Evolutionary conservation across 1,140 invertebrate genomes (phyloP).

Genomic region (Zaprionus lachaisei): DNA sequence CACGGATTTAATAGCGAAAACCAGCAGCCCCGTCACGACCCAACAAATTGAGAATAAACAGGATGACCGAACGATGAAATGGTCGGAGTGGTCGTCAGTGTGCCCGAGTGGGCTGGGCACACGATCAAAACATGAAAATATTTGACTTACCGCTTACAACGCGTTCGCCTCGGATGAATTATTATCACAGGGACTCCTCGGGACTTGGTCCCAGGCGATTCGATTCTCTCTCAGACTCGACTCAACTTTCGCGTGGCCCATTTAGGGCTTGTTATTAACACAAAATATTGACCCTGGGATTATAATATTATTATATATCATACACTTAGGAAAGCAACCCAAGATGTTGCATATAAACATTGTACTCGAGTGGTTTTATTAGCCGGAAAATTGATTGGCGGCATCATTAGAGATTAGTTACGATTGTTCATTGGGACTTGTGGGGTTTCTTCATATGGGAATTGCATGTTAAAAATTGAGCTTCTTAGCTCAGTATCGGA

Average conservation of each 20-base stretch:
- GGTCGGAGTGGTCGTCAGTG: not conserved
- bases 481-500: not conserved
- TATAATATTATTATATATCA: slow-evolving; percentile 9
- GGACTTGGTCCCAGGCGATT: slow-evolving; percentile 25
- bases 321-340: not conserved
- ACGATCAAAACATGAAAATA: slow-evolving; percentile 83
- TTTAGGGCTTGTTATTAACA: slow-evolving; percentile 33
- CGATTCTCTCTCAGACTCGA: not conserved
- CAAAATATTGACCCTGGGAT: slow-evolving; percentile 41
- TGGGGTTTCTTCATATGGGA: not conserved
- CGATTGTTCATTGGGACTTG: not conserved
- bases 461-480: not conserved
- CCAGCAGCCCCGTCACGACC: slow-evolving; percentile 18
- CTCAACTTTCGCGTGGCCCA: slow-evolving; percentile 21
- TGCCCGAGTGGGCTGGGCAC: slow-evolving; percentile 71
- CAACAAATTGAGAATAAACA: slow-evolving; percentile 57
- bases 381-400: slow-evolving; percentile 1
- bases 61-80: slow-evolving; percentile 1
- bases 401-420: not conserved
- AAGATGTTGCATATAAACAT: not conserved
- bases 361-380: slow-evolving; percentile 7
- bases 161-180: slow-evolving; percentile 57
- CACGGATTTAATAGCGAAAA: slow-evolving; percentile 72
- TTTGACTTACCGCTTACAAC: slow-evolving; percentile 78
- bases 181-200: slow-evolving; percentile 42